Percentiles rank a stretch among this genome's conserved stretches.
Conservation (phyloP, 2,888 invertebrate species). For the Phlogophora meticulosa region DNA sequence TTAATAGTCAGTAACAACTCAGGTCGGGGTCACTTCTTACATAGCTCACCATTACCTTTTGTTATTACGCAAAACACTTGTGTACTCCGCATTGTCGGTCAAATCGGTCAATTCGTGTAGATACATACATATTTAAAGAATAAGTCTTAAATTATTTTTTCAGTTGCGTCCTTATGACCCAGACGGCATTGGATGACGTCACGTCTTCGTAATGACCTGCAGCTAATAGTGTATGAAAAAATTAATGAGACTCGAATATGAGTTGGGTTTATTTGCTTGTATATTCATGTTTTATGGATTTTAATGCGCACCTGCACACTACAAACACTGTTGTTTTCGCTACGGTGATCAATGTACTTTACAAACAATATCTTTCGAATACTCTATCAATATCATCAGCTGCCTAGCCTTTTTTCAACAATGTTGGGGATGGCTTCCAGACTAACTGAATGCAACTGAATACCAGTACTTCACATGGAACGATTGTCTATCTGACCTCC, state of each 20-base stretch:
- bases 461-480: too few relatives aligned
- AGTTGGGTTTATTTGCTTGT: neutral
- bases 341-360: neutral
- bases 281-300: neutral
- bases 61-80: conserved; percentile 77
- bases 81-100: conserved; percentile 75
- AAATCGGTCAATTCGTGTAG: conserved; percentile 81
- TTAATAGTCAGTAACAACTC: conserved; percentile 47
- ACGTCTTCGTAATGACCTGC: conserved; percentile 59
- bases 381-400: neutral
- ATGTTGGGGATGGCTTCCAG: too few relatives aligned
- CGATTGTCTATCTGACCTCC: too few relatives aligned
- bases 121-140: conserved; percentile 66
- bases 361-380: neutral
- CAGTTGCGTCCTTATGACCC: conserved; percentile 80
- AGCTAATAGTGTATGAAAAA: conserved; percentile 39
- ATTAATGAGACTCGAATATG: neutral
- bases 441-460: too few relatives aligned
- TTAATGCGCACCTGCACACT: too few relatives aligned
- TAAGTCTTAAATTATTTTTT: conserved; percentile 75
- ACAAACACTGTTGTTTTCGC: neutral
- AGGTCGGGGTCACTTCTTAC: conserved; percentile 74
- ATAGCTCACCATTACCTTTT: conserved; percentile 59
- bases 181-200: conserved; percentile 79
- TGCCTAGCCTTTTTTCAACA: too few relatives aligned